These are phyloP conservation scores for Acromyrmex heyeri DNA, from an alignment of 1,140 invertebrate genomes.

Conservation along the genomic window DNA sequence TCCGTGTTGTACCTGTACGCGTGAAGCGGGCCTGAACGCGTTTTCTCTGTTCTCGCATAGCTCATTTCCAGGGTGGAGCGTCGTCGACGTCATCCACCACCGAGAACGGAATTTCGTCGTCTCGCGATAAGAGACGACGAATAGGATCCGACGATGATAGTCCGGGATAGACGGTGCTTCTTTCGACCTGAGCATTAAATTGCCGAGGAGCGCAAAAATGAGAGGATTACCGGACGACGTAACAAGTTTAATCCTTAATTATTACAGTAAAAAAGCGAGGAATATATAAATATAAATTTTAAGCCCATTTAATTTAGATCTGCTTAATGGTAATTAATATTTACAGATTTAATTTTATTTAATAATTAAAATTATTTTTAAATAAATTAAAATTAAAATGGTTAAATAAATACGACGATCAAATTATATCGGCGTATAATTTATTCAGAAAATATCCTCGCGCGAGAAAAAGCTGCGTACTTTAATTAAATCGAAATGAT, in stretches of 20 bases:
- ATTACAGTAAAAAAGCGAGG: not conserved
- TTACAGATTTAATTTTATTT: not conserved
- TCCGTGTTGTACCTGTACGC: constrained; percentile 41
- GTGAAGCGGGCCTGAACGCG: not conserved
- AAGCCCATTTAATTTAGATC: not conserved
- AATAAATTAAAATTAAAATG: not conserved
- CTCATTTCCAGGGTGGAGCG: constrained; percentile 46
- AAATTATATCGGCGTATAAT: not conserved
- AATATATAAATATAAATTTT: not conserved
- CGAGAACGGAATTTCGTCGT: constrained; percentile 43
- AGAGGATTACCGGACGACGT: constrained; percentile 21
- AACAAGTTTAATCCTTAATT: constrained; percentile 4
- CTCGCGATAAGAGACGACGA: constrained; percentile 49
- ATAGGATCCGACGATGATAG: constrained; percentile 16
- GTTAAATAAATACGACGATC: too few species aligned
- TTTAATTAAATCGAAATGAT: not conserved
- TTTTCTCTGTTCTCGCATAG: constrained; percentile 50
- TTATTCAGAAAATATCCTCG: not conserved
- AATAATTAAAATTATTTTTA: not conserved
- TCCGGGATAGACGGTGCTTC: constrained; percentile 28
- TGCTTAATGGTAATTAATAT: not conserved
- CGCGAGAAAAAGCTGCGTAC: not conserved
- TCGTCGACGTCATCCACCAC: constrained; percentile 17
- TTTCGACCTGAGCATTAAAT: constrained; percentile 37
- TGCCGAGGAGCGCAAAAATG: not conserved